phyloP scores from a whole-genome alignment of 2,888 invertebrate species.

The Empis livida region DNA sequence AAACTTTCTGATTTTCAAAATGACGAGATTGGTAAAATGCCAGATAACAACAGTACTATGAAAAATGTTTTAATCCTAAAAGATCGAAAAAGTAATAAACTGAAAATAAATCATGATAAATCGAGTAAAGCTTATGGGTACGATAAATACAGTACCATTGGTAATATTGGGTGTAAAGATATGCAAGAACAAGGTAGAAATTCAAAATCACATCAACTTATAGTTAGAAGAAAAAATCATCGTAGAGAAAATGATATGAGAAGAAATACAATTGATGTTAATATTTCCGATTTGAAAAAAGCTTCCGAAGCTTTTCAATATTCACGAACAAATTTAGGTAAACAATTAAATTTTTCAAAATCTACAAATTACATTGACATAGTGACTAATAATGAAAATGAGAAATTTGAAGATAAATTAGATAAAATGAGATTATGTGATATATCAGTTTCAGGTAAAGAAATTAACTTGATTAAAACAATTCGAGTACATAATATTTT shows the following conservation, averaged over 20 bases:
- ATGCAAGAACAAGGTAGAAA: background rate
- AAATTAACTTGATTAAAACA: too few species aligned
- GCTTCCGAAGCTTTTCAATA: constrained; percentile 7
- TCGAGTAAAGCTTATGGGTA: background rate
- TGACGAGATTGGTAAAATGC: background rate
- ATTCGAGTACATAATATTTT: too few species aligned
- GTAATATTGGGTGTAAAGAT: constrained; percentile 6
- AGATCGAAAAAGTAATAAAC: too few species aligned
- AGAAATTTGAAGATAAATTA: background rate
- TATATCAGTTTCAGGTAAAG: constrained; percentile 10
- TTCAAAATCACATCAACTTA: constrained; percentile 6
- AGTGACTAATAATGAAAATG: constrained; percentile 1
- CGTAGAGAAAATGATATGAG: constrained; percentile 7
- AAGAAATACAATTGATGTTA: constrained; percentile 15
- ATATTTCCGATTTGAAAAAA: constrained; percentile 12
- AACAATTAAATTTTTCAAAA: constrained; percentile 7
- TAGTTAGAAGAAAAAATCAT: constrained; percentile 7
- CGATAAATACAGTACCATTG: constrained; percentile 9
- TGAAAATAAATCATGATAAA: too few species aligned
- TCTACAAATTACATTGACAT: constrained; percentile 11
- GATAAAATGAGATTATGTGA: constrained; percentile 4
- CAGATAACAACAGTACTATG: too few species aligned
- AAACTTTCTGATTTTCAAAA: background rate
- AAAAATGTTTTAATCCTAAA: too few species aligned
- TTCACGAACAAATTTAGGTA: background rate